phyloP scores from a whole-genome alignment of 2,113 vertebrate genomes.

The Serilophus lunatus region DNA sequence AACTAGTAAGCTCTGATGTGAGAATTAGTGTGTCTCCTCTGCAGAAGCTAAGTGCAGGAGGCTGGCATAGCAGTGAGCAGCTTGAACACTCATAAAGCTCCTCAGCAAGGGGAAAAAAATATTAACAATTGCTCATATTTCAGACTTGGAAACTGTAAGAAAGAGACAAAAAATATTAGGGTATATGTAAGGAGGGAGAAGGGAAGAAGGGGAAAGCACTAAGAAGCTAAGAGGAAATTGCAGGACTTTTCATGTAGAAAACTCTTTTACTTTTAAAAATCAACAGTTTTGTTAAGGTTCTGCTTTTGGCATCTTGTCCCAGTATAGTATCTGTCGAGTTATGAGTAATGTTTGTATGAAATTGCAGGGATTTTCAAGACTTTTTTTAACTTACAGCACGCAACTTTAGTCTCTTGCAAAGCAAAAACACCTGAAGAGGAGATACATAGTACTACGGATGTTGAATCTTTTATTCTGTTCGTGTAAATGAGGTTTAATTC shows the following conservation, averaged over 20 bases:
- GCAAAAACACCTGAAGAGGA: background rate
- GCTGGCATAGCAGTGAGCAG: background rate
- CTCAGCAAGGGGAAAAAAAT: background rate
- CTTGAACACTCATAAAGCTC: background rate
- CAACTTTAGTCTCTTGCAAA: background rate
- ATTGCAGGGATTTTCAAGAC: background rate
- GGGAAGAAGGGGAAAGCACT: background rate
- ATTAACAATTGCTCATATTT: background rate
- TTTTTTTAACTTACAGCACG: background rate
- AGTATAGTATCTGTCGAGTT: background rate
- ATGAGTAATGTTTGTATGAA: background rate
- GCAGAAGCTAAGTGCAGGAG: background rate
- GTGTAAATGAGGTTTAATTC: background rate
- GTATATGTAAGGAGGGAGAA: background rate
- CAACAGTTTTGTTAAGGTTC: background rate
- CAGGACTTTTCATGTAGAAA: background rate
- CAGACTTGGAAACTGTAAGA: background rate
- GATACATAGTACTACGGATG: background rate
- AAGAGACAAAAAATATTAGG: background rate
- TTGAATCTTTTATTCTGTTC: background rate
- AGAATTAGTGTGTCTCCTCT: conserved; percentile 54
- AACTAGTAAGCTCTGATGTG: conserved; percentile 65
- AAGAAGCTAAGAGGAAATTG: background rate
- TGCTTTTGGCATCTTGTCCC: background rate
- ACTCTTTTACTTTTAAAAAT: background rate